A percentile compares a stretch with the other conserved stretches of the same genome.
These are phyloP conservation scores for Acrobasis repandana DNA, from an alignment of 2,888 invertebrate species.

Conservation along the genomic window DNA sequence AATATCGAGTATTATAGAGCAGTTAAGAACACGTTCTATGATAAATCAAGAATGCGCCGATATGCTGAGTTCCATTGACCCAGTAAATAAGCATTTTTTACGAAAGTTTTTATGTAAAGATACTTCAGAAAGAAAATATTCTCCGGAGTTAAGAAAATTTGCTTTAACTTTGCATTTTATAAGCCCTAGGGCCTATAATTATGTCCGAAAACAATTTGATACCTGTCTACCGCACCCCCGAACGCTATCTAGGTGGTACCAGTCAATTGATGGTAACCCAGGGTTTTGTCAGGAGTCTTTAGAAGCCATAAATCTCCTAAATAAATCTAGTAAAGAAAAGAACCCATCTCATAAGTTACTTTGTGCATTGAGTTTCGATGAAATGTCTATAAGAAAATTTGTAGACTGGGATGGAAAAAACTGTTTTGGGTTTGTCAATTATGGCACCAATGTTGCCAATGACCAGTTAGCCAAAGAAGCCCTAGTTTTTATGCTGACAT, in stretches of 20 bases:
- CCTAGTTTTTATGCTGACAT: slow-evolving; percentile 25
- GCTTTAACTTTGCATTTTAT: slow-evolving; percentile 28
- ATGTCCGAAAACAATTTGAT: slow-evolving; percentile 30
- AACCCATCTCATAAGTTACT: too few species aligned
- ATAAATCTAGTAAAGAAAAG: too few species aligned
- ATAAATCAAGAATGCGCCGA: too few species aligned
- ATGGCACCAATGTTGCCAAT: not conserved
- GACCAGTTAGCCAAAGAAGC: slow-evolving; percentile 23
- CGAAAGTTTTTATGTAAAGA: too few species aligned
- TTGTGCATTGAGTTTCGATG: slow-evolving; percentile 26
- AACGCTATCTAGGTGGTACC: slow-evolving; percentile 32
- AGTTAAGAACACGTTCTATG: too few species aligned
- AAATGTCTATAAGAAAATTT: slow-evolving; percentile 23
- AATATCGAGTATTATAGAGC: too few species aligned
- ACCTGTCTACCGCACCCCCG: slow-evolving; percentile 32
- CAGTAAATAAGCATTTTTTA: too few species aligned
- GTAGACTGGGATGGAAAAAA: slow-evolving; percentile 26
- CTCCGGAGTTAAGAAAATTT: slow-evolving; percentile 27
- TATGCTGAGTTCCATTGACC: too few species aligned
- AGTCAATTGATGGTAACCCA: slow-evolving; percentile 28
- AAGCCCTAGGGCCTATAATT: slow-evolving; percentile 32
- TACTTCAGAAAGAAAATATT: slow-evolving; percentile 21
- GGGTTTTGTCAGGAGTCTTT: slow-evolving; percentile 28
- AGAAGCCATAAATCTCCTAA: slow-evolving; percentile 9
- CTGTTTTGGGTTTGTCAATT: slow-evolving; percentile 24